A percentile compares a stretch with the other conserved stretches of the same genome.
Evolutionary conservation across 2,888 invertebrate species (phyloP).

Genomic region (Herminia tarsipennalis): DNA sequence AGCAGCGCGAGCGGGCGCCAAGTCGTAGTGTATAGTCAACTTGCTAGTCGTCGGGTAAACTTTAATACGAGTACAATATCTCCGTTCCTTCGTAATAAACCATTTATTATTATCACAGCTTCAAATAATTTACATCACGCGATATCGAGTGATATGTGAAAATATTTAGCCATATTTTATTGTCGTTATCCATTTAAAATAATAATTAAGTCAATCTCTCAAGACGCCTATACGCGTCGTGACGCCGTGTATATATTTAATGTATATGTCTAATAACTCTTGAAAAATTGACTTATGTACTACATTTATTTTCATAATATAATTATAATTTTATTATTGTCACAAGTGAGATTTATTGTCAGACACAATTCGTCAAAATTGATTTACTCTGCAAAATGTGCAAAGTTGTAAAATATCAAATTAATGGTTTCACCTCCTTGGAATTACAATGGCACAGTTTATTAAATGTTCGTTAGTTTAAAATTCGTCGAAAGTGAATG

Average conservation of each 20-base stretch:
- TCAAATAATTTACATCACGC: slow-evolving; percentile 69
- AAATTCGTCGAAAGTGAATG: no score
- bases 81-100: slow-evolving; percentile 57
- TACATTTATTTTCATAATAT: slow-evolving; percentile 30
- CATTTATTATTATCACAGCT: slow-evolving; percentile 68
- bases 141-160: slow-evolving; percentile 68
- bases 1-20: slow-evolving; percentile 46
- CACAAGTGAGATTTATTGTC: slow-evolving; percentile 38
- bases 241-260: slow-evolving; percentile 28
- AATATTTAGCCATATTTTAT: slow-evolving; percentile 61
- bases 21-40: slow-evolving; percentile 43
- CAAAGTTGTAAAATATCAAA: slow-evolving; percentile 2
- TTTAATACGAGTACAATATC: slow-evolving; percentile 58
- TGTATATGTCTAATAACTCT: slow-evolving; percentile 29
- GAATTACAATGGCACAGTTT: no score
- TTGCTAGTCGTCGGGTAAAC: slow-evolving; percentile 51
- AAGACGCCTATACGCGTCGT: slow-evolving; percentile 26
- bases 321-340: slow-evolving; percentile 36
- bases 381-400: slow-evolving; percentile 30
- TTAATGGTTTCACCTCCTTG: neutral
- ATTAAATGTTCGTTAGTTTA: no score
- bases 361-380: slow-evolving; percentile 14
- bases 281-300: slow-evolving; percentile 42
- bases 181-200: slow-evolving; percentile 23
- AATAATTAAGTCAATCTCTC: slow-evolving; percentile 41